Base-by-base conservation (phyloP, 2,888 invertebrate genomes). In the Acrobasis repandana region DNA sequence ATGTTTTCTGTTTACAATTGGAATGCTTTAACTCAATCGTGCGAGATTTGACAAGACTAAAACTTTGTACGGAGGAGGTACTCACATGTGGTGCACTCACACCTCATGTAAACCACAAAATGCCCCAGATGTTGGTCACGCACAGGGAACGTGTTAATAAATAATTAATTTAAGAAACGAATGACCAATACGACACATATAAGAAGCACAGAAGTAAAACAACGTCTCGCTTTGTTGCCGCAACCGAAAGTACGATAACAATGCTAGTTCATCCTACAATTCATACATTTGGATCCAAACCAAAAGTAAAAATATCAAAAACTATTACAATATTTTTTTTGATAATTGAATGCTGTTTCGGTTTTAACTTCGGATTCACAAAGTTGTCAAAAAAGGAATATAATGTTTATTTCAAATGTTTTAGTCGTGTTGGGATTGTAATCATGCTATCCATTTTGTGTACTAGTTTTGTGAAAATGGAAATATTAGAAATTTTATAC, bases 251-350 rank as follows among this genome's bases (percentile, higher is more conserved):
- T 28, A 28, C 4, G 38, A 9, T 48, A 10, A 49, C 18, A 20
- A 49, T 49, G 49, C 49, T 28, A 18, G 49, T 49, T 20, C 49
- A 14, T 20, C 49, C 49, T 49, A 28, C 28, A 28, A 49, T 18
- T 20, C 20, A 20, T 11, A 1, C 10, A 1, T 11, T 18, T 28
- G 14, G 4, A 14, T 10, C 16, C 10, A 28, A 47, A 47, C 11
- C 16, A 10, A 18, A 49, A 4, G 14, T 14, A 0, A 18, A 18
- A 16, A 48, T 48, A 15, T 18, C 48, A 6, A 18, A 48, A 9
- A 8, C 6, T 2, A 18, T 48, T 18, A 9, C 2, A 9, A 48
- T 18, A 10, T 48, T 18, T 15, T 48, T 48, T 18, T 9, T 48
- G 8, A 18, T 48, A 1, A 10, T 48, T 1, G 48, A 48, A 48